These are phyloP conservation scores for Drosophila anceps DNA, from an alignment of 2,888 invertebrate genomes.

Conservation along the genomic window DNA sequence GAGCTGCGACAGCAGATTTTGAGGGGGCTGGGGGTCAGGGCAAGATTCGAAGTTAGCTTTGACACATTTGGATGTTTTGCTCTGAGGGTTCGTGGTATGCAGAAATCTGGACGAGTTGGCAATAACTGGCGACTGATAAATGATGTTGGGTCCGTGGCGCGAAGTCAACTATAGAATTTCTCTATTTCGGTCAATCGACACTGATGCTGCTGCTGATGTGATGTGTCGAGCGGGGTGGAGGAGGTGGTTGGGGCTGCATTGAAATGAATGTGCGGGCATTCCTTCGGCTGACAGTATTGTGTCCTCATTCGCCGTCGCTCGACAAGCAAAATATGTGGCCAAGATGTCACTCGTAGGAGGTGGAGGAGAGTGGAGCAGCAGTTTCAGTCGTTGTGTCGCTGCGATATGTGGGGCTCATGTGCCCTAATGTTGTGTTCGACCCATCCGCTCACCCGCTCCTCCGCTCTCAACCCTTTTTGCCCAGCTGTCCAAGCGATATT, in stretches of 20 bases:
- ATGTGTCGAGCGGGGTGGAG: neutral
- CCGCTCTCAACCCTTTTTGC: constrained; percentile 19
- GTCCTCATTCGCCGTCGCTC: constrained; percentile 70
- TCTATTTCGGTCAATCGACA: constrained; percentile 83
- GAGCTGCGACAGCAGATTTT: neutral
- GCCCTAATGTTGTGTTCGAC: constrained; percentile 50
- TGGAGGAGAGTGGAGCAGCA: neutral
- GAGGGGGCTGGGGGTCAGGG: neutral
- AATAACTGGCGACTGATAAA: constrained; percentile 79
- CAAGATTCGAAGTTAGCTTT: constrained; percentile 53
- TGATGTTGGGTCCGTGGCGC: constrained; percentile 64
- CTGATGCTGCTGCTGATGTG: constrained; percentile 50
- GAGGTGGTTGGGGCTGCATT: constrained; percentile 7
- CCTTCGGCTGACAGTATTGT: constrained; percentile 77
- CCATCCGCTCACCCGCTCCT: neutral
- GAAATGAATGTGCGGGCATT: constrained; percentile 83
- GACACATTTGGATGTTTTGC: constrained; percentile 74
- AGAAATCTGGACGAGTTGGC: constrained; percentile 76
- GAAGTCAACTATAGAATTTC: constrained; percentile 72
- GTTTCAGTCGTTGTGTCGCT: constrained; percentile 12
- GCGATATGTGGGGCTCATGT: constrained; percentile 58
- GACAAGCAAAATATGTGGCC: constrained; percentile 83
- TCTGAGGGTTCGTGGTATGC: constrained; percentile 58
- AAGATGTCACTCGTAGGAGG: constrained; percentile 65
- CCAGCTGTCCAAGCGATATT: constrained; percentile 59